Evolutionary conservation across 2,113 vertebrate genomes (phyloP), one percentile per base, ranked within the genome.

Genomic region (Puffinus mauretanicus): DNA sequence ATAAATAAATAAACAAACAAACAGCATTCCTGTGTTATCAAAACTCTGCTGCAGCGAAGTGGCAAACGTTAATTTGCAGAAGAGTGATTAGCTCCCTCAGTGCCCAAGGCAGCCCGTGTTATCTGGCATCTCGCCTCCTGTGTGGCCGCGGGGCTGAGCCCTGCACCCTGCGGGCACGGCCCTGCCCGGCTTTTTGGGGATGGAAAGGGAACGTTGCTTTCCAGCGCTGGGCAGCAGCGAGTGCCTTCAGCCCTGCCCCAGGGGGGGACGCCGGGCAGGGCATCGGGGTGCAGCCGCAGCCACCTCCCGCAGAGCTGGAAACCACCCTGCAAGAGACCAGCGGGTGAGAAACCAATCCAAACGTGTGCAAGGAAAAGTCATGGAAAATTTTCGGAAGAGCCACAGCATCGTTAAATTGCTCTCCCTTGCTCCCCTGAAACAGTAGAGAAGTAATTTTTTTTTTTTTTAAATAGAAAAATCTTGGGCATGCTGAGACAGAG

Each of bases 41-140:
- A 32, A 88, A 71, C 82, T 29, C 29, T 5, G 29, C 16, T n/a
- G 13, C 1, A 11, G 17, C 10, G 5, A 6, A 9, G 27, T 3
- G 16, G 64, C 40, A 42, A 44, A 57, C 0, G 38, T 7, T 58
- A 7, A 16, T 38, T 34, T 46, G 78, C 29, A 18, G 11, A 7
- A 6, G 71, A 62, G 73, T 4, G 11, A 3, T 8, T 3, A 5
- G 75, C 2, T 13, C 30, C 13, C 17, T 11, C 5, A 0, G 20
- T 2, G 27, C 24, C 42, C 8, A 0, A 17, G 12, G 27, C 32
- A 7, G 7, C 46, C 2, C 6, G 1, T 2, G 13, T 3, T 20
- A 12, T 2, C 73, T 3, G 34, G 16, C 73, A 38, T 3, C 52
- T 34, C 16, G 4, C 29, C 32, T 4, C 9, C 58, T 20, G 7